Conservation (phyloP, 2,888 invertebrate species). For the Andrena minutula region DNA sequence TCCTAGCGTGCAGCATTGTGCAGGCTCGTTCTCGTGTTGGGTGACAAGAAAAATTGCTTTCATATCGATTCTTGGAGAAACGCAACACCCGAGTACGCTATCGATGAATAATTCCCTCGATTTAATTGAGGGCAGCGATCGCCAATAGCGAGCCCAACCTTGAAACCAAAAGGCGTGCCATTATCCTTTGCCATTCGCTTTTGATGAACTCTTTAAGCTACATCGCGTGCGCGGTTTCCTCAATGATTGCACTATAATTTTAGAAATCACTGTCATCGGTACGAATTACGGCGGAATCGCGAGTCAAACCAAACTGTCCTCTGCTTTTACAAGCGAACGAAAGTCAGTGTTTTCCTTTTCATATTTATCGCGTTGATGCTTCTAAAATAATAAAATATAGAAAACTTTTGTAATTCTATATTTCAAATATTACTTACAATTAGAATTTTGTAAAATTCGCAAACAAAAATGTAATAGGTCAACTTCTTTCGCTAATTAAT, state of each 20-base stretch:
- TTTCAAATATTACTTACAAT: background rate
- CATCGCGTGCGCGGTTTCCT: background rate
- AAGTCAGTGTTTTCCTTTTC: background rate
- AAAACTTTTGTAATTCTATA: background rate
- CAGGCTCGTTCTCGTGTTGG: constrained; percentile 36
- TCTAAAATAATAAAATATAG: background rate
- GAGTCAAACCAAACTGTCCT: background rate
- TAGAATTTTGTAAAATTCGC: too few species aligned
- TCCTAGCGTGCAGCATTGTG: constrained; percentile 40
- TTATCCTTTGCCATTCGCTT: constrained; percentile 1
- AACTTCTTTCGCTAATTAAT: too few species aligned
- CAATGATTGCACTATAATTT: constrained; percentile 1
- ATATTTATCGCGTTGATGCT: background rate
- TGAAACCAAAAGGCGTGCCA: background rate
- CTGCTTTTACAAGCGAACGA: background rate
- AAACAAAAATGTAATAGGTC: too few species aligned
- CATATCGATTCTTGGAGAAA: constrained; percentile 30
- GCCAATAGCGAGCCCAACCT: background rate
- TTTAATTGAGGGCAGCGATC: background rate
- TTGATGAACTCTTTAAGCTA: background rate
- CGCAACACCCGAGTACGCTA: constrained; percentile 14
- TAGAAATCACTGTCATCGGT: constrained; percentile 15
- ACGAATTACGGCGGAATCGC: background rate
- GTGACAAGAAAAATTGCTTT: constrained; percentile 41
- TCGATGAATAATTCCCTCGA: constrained; percentile 7